These are phyloP conservation scores for Melanchra persicariae DNA, from an alignment of 2,888 invertebrate species.

Conservation along the genomic window DNA sequence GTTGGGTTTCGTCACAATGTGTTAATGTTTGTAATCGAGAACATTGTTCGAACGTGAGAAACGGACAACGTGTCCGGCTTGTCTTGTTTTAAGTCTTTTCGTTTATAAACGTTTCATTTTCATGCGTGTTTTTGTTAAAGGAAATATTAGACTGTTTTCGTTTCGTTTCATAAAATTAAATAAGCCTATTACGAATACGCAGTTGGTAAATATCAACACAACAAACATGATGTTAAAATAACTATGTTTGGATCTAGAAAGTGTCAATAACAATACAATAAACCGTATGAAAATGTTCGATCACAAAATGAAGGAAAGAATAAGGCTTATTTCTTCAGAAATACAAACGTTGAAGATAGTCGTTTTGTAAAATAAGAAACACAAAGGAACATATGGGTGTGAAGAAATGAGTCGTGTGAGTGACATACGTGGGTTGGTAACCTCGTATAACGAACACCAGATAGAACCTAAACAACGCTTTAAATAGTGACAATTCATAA, in stretches of 20 bases:
- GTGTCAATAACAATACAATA: neutral
- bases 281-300: neutral
- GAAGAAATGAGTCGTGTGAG: neutral
- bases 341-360: neutral
- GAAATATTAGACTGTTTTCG: slow-evolving; percentile 19
- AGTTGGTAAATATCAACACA: neutral
- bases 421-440: neutral
- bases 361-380: neutral
- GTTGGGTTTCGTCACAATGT: slow-evolving; percentile 68
- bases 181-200: neutral
- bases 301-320: neutral
- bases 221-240: neutral
- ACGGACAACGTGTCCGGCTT: slow-evolving; percentile 67
- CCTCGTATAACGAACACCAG: neutral
- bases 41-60: slow-evolving; percentile 72
- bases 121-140: slow-evolving; percentile 22
- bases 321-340: neutral
- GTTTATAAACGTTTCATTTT: slow-evolving; percentile 53
- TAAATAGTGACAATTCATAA: neutral
- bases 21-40: slow-evolving; percentile 69
- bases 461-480: neutral
- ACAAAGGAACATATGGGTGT: neutral
- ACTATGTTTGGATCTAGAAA: neutral
- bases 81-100: slow-evolving; percentile 66
- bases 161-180: slow-evolving; percentile 7